Conservation (phyloP, 2,113 vertebrate species). For the Hypomesus transpacificus region DNA sequence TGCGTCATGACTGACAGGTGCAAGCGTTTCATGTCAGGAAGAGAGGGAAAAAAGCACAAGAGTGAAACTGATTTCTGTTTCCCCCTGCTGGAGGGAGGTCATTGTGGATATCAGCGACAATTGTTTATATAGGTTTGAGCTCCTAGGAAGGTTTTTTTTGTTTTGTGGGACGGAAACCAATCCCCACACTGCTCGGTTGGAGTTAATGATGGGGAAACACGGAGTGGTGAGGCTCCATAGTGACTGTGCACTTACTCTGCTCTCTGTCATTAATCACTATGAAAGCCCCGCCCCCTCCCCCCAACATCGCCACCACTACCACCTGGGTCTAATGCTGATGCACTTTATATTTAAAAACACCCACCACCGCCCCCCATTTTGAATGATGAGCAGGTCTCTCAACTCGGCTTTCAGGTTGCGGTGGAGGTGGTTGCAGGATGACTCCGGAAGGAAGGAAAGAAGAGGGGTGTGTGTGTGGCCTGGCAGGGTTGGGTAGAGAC, state of each 20-base stretch:
- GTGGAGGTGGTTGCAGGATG: constrained; percentile 12
- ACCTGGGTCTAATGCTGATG: constrained; percentile 54
- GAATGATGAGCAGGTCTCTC: constrained; percentile 37
- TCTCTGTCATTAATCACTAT: constrained; percentile 63
- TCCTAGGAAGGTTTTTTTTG: too few relatives aligned
- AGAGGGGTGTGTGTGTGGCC: background rate
- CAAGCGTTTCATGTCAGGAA: constrained; percentile 46
- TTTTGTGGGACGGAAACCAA: too few relatives aligned
- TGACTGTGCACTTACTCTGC: constrained; percentile 27
- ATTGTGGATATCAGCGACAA: too few relatives aligned
- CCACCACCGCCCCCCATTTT: constrained; percentile 24
- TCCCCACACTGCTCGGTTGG: too few relatives aligned
- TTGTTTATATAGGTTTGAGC: too few relatives aligned
- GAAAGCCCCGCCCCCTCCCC: constrained; percentile 33
- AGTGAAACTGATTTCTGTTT: background rate
- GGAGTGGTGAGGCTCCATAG: constrained; percentile 27
- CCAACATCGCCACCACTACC: constrained; percentile 30
- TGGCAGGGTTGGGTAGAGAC: constrained; percentile 1
- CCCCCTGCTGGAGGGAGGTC: background rate
- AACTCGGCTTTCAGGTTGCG: constrained; percentile 32
- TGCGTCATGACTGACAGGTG: constrained; percentile 57
- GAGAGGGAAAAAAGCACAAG: background rate
- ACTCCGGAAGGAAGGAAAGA: constrained; percentile 9
- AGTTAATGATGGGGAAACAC: constrained; percentile 28
- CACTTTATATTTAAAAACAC: constrained; percentile 37